Percentiles rank a stretch among this genome's conserved stretches.
phyloP scores from a whole-genome alignment of 2,113 vertebrate genomes.

The Leucoraja erinaceus region DNA sequence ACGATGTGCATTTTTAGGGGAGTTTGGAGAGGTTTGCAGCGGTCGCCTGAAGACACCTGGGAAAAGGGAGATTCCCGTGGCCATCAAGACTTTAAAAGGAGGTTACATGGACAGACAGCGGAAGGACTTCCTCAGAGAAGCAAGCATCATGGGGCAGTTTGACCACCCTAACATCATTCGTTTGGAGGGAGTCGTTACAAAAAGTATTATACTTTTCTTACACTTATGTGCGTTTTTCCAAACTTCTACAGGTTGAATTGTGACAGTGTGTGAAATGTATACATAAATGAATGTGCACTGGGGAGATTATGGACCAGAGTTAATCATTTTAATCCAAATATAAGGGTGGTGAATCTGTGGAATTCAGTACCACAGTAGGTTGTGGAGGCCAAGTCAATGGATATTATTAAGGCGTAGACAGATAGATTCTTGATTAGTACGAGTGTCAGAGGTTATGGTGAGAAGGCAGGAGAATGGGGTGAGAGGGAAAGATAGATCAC shows the following conservation, averaged over 20 bases:
- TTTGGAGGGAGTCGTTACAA: conserved; percentile 87
- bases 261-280: not conserved
- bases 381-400: too few relatives aligned
- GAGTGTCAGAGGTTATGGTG: too few relatives aligned
- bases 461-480: too few relatives aligned
- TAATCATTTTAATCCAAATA: not conserved
- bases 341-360: too few relatives aligned
- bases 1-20: conserved; percentile 60
- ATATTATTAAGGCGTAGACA: too few relatives aligned
- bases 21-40: conserved; percentile 93
- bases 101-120: conserved; percentile 84
- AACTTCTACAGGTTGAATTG: not conserved
- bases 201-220: conserved; percentile 60
- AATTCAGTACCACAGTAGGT: too few relatives aligned
- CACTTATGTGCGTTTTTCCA: not conserved
- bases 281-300: not conserved
- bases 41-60: conserved; percentile 82
- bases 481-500: too few relatives aligned
- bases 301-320: not conserved
- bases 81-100: conserved; percentile 89
- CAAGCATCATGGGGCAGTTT: conserved; percentile 93
- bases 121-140: conserved; percentile 86
- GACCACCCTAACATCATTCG: conserved; percentile 91
- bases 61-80: conserved; percentile 90
- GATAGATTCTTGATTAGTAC: too few relatives aligned